Evolutionary conservation across 2,797 vertebrate genomes (phyloP), one percentile per base, ranked within the genome.

Genomic region (Acropternis orthonyx): DNA sequence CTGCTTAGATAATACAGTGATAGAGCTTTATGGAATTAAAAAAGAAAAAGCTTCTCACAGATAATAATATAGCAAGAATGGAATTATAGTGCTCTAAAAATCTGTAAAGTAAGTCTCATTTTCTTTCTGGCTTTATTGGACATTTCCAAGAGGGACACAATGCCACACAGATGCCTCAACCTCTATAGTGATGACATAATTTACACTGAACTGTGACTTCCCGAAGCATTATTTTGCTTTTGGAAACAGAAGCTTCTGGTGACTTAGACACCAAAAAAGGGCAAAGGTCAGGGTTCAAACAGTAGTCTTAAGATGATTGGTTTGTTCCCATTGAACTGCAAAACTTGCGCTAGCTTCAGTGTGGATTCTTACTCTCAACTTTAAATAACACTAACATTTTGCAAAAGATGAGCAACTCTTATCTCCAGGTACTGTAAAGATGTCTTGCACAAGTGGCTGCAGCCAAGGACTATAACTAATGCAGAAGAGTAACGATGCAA

Each of bases 1-100:
- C 69, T 92, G 55, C 88, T 94, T 85, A 89, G 89, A 96, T 96
- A 95, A 91, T 92, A 88, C 15, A 90, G 82, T 39, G 88, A 95
- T 76, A 88, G 82, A 84, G 48, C 41, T 81, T 73, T 63, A 66
- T 39, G 34, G 74, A 89, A 96, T 88, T 85, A 66, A 52, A 91
- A 83, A 77, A 89, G 46, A 72, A 83, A 88, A 86, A 51, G 74
- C 55, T 58, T 88, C 85, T 85, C 62, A 51, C 22, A 84, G 73
- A 86, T 73, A 93, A 78, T 48, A 88, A 63, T 77, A 54, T 66
- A 88, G 63, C 36, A 76, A 72, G 63, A 89, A 86, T 76, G 30
- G 58, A 93, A 90, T 61, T 81, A 66, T 9, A 84, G 37, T 32
- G 37, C 59, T 81, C 55, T 20, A 83, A 79, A 91, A 72, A 72